A percentile compares a stretch with the other conserved stretches of the same genome.
These are phyloP conservation scores for Taphrorychus bicolor DNA, from an alignment of 2,888 invertebrate species.

Conservation along the genomic window DNA sequence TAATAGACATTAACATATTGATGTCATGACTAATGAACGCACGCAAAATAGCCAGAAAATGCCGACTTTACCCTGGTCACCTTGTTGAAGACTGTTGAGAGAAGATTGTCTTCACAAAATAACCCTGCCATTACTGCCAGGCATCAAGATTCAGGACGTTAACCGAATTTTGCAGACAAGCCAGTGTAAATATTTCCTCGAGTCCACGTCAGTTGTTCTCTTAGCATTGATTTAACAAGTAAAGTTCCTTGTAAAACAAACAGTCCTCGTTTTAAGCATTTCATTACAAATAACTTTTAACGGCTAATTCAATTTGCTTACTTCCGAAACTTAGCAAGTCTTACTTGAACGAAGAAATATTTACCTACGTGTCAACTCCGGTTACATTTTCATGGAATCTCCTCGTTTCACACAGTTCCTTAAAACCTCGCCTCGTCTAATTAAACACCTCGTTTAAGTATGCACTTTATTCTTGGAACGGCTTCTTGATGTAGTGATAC, in stretches of 20 bases:
- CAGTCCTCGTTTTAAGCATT: neutral
- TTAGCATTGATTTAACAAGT: neutral
- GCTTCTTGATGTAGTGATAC: conserved; percentile 3
- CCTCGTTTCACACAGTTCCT: neutral
- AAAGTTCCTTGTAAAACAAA: neutral
- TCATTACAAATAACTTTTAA: conserved; percentile 2
- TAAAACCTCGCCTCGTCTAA: conserved; percentile 1
- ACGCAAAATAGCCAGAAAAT: too few species aligned
- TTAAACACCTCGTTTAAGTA: conserved; percentile 2
- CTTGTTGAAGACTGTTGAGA: too few species aligned
- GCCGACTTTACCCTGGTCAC: too few species aligned
- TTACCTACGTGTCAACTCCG: conserved; percentile 1
- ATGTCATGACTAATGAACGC: too few species aligned
- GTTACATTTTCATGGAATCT: neutral
- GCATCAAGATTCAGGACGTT: too few species aligned
- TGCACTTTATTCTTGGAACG: neutral
- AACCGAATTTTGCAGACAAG: neutral
- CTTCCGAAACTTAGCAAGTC: conserved; percentile 2
- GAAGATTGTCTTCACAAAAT: too few species aligned
- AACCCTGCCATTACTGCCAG: too few species aligned
- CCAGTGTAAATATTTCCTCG: neutral
- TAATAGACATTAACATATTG: too few species aligned
- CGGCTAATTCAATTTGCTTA: conserved; percentile 2
- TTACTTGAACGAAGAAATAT: conserved; percentile 1
- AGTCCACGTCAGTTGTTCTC: neutral